phyloP scores from a whole-genome alignment of 2,888 invertebrate genomes.

The Oligia fasciuncula region DNA sequence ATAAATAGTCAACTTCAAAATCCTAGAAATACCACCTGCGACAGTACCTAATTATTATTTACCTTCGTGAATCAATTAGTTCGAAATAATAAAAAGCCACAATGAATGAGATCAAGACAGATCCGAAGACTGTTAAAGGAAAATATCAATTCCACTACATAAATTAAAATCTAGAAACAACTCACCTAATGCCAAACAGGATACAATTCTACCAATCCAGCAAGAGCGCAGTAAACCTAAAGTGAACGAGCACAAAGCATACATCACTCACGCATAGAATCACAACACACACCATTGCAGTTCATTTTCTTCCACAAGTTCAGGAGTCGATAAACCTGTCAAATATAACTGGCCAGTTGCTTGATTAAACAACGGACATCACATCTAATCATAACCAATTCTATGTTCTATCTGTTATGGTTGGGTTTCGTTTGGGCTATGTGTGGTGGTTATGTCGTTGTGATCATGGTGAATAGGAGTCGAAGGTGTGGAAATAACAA shows the following conservation, averaged over 20 bases:
- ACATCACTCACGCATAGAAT: conserved; percentile 56
- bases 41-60: background rate
- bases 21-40: background rate
- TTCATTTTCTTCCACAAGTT: conserved; percentile 62
- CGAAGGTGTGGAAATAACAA: conserved; percentile 73
- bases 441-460: conserved; percentile 45
- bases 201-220: conserved; percentile 20
- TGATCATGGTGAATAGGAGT: conserved; percentile 40
- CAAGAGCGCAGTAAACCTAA: conserved; percentile 36
- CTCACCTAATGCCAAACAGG: conserved; percentile 2
- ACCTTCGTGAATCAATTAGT: background rate
- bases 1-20: background rate
- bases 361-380: conserved; percentile 67
- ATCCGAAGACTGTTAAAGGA: background rate
- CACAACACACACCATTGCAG: conserved; percentile 59
- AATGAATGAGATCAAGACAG: background rate
- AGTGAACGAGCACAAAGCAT: conserved; percentile 40
- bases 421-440: conserved; percentile 4
- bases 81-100: too few relatives aligned
- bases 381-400: conserved; percentile 19
- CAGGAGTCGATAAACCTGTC: conserved; percentile 72
- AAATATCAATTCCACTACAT: background rate
- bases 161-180: background rate
- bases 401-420: background rate
- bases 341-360: conserved; percentile 68